Base-by-base conservation (phyloP, 2,113 vertebrate species). In the Camelus bactrianus region DNA sequence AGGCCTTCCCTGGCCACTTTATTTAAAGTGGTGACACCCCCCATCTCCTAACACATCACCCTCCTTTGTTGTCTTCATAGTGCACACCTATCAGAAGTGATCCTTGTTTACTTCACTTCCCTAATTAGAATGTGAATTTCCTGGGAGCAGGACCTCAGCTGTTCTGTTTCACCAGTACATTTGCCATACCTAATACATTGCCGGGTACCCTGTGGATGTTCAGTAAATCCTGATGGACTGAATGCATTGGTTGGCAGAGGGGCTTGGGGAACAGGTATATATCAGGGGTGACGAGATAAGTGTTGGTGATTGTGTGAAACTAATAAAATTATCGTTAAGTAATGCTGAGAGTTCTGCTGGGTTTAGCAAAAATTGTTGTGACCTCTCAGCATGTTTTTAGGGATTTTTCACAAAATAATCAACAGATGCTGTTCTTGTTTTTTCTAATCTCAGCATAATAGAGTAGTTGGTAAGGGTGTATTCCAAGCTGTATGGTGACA, bases 321-420 rank as follows among this genome's bases (percentile, higher is more conserved):
- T 65, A 22, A 8, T 42, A 48, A 46, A 91, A 52, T 58, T 35
- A 35, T 73, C 75, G 35, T 85, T 56, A 75, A 76, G n/a, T 94
- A 54, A 50, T 22, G 52, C 10, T 16, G 56, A 24, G 17, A n/a
- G 3, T 89, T 93, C 50, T 92, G 17, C 67, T 76, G 50, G 82
- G 60, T n/a, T 94, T 90, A 84, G 58, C 8, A 69, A 73, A 86
- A 58, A 32, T 28, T 60, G 9, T 60, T 13, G 5, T 86, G 56
- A 77, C 69, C 19, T 89, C 62, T 82, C 64, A 81, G 42, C 54
- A n/a, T 72, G 52, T 62, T 92, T 94, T 94, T 79, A 89, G 64
- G 62, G 38, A 65, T 93, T 88, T 88, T 73, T 94, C 91, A 96
- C 38, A 89, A 94, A 91, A 64, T 86, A 81, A 93, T 84, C 42